Conservation (phyloP, 2,888 invertebrate genomes). For the Eurytoma adleriae region DNA sequence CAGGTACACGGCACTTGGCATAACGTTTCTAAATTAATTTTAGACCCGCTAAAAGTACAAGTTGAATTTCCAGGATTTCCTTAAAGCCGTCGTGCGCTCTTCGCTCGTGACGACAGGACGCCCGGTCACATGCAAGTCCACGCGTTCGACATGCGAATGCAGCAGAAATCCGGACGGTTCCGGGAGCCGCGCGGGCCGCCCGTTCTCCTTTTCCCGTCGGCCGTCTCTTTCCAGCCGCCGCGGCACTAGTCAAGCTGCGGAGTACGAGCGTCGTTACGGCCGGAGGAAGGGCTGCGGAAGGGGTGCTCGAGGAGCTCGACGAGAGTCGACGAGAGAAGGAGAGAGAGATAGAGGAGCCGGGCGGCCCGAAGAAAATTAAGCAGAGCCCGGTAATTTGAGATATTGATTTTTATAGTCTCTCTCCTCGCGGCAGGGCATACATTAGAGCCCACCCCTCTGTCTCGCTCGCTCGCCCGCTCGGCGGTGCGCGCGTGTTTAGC, state of each 20-base stretch:
- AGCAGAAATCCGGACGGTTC: conserved; percentile 2
- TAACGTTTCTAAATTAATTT: no score
- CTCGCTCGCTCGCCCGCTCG: conserved; percentile 57
- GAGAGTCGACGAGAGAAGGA: background rate
- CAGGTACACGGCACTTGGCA: no score
- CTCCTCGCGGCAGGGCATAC: conserved; percentile 71
- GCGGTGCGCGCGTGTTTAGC: background rate
- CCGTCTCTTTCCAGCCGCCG: background rate
- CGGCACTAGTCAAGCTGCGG: conserved; percentile 16
- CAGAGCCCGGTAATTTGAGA: conserved; percentile 76
- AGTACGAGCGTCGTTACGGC: conserved; percentile 7
- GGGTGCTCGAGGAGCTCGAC: background rate
- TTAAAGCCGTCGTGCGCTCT: no score
- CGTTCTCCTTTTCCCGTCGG: background rate
- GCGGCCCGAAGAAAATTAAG: conserved; percentile 74
- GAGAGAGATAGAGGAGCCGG: conserved; percentile 53
- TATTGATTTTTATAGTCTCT: conserved; percentile 76
- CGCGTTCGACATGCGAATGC: conserved; percentile 30
- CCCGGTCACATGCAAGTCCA: conserved; percentile 7
- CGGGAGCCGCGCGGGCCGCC: background rate
- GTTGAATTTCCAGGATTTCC: no score
- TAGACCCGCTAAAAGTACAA: no score
- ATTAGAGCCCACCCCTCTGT: conserved; percentile 71
- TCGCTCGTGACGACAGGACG: no score
- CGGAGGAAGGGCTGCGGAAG: background rate